Conservation (phyloP, 92 coral and sea anemone species). For the Muricea muricata region DNA sequence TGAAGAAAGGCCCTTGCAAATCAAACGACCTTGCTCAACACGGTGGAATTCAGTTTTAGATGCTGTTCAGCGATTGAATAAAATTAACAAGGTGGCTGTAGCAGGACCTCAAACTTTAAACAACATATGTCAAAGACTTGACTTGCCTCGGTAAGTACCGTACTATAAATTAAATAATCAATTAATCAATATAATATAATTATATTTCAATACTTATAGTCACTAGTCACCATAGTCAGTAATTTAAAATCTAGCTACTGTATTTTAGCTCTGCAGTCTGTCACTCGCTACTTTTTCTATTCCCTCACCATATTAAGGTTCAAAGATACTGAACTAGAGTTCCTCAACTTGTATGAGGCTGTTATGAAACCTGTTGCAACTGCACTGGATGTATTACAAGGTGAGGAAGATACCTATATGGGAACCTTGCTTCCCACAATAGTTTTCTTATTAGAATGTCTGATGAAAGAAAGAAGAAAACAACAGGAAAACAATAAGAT, state of each 20-base stretch:
- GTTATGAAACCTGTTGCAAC: conserved; percentile 22
- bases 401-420: conserved; percentile 15
- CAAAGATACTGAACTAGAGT: conserved; percentile 2
- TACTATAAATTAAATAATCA: background rate
- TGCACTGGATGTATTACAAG: conserved; percentile 20
- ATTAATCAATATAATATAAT: background rate
- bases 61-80: conserved; percentile 6
- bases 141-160: background rate
- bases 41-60: conserved; percentile 6
- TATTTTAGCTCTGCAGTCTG: background rate
- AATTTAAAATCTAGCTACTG: background rate
- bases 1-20: background rate
- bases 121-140: conserved; percentile 2
- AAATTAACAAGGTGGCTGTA: background rate
- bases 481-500: conserved; percentile 17
- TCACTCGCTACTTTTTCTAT: background rate
- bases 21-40: conserved; percentile 1
- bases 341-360: conserved; percentile 14
- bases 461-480: conserved; percentile 19
- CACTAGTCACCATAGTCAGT: background rate
- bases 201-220: background rate
- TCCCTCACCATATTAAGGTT: background rate
- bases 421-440: conserved; percentile 17
- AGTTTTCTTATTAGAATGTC: conserved; percentile 17
- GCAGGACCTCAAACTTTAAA: conserved; percentile 3